phyloP scores from a whole-genome alignment of 2,113 vertebrate species.

The Columba janthina region DNA sequence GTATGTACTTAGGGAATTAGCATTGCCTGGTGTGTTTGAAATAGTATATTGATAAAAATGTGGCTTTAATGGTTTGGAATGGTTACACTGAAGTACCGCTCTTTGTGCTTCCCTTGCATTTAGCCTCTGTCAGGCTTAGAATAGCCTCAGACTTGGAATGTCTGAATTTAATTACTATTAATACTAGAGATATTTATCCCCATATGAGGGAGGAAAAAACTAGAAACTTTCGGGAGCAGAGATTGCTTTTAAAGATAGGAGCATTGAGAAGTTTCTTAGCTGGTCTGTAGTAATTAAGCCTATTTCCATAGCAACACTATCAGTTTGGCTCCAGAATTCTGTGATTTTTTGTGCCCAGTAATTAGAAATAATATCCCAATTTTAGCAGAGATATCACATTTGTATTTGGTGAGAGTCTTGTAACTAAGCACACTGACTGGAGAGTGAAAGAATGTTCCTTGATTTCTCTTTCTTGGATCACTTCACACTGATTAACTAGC shows the following conservation, averaged over 20 bases:
- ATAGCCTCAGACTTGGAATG: neutral
- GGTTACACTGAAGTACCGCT: neutral
- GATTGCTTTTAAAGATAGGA: slow-evolving; percentile 16
- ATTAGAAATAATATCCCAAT: slow-evolving; percentile 56
- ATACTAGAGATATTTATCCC: neutral
- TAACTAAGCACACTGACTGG: slow-evolving; percentile 3
- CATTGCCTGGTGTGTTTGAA: neutral
- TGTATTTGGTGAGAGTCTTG: slow-evolving; percentile 24
- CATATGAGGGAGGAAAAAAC: neutral
- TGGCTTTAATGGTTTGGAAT: slow-evolving; percentile 15
- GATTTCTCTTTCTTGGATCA: neutral
- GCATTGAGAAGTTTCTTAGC: neutral
- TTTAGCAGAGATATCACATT: slow-evolving; percentile 28
- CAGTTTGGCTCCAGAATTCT: neutral
- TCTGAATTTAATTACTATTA: slow-evolving; percentile 33
- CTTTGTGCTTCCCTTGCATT: neutral
- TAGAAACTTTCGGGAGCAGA: neutral
- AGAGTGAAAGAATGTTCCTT: slow-evolving; percentile 36
- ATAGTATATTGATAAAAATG: neutral
- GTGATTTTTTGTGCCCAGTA: slow-evolving; percentile 13
- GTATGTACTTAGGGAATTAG: neutral
- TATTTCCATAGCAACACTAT: slow-evolving; percentile 55
- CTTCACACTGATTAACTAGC: neutral
- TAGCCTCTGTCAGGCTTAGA: neutral
- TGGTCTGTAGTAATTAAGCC: slow-evolving; percentile 20